These are phyloP conservation scores for Caenorhabditis becei DNA, from an alignment of 2,888 invertebrate species.

Conservation along the genomic window DNA sequence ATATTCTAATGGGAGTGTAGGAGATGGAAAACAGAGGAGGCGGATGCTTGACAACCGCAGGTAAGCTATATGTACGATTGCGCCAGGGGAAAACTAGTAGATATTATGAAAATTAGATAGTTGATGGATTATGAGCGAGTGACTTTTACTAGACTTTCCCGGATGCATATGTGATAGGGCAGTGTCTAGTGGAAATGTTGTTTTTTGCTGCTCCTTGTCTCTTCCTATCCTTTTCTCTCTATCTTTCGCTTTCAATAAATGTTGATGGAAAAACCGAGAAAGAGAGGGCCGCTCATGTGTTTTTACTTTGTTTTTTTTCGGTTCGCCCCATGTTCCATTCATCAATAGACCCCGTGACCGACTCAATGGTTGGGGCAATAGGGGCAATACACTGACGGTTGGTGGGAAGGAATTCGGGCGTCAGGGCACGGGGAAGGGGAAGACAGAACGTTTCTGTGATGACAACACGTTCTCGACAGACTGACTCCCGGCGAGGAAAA, in stretches of 20 bases:
- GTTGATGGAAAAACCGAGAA: constrained; percentile 17
- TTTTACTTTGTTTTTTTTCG: constrained; percentile 17
- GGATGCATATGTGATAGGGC: constrained; percentile 26
- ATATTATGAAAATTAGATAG: constrained; percentile 13
- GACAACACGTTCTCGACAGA: constrained; percentile 44
- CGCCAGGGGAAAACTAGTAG: constrained; percentile 11
- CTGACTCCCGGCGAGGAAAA: constrained; percentile 33
- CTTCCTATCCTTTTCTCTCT: not conserved
- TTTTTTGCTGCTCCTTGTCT: constrained; percentile 5
- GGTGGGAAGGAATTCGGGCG: constrained; percentile 11
- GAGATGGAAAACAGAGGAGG: not conserved
- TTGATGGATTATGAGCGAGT: not conserved
- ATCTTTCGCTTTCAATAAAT: constrained; percentile 12
- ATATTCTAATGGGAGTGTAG: not conserved
- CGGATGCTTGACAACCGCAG: not conserved
- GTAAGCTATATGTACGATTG: not conserved
- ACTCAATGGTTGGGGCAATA: constrained; percentile 1
- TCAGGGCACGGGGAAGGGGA: constrained; percentile 1
- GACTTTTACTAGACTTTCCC: not conserved
- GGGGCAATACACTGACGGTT: constrained; percentile 14
- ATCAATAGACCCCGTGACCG: constrained; percentile 45
- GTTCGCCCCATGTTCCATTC: constrained; percentile 32
- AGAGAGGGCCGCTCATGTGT: constrained; percentile 25
- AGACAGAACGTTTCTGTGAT: constrained; percentile 15
- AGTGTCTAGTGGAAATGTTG: constrained; percentile 13